Conservation (phyloP, 2,888 invertebrate species). For the Dolichomitus sp. region DNA sequence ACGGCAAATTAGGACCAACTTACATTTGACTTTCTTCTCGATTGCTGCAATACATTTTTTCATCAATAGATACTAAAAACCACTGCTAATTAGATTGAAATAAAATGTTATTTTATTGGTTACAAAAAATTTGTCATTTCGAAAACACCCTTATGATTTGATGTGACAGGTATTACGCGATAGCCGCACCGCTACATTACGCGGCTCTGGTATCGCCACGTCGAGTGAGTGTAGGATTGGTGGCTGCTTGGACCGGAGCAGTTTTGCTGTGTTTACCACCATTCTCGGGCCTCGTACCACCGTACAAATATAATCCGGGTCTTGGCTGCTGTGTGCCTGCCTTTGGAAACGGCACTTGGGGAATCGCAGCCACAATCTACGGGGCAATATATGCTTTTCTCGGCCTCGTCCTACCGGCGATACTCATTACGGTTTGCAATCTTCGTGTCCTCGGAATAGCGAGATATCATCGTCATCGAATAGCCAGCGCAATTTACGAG, state of each 20-base stretch:
- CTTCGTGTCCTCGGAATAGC: conserved; percentile 89
- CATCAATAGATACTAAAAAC: background rate
- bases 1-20: background rate
- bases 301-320: conserved; percentile 87
- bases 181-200: conserved; percentile 93
- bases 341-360: conserved; percentile 87
- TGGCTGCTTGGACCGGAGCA: conserved; percentile 90
- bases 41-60: background rate
- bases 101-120: background rate
- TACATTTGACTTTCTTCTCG: background rate
- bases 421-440: conserved; percentile 91
- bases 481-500: conserved; percentile 95
- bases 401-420: conserved; percentile 90
- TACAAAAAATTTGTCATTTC: too few relatives aligned
- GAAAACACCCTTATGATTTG: background rate
- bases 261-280: conserved; percentile 90
- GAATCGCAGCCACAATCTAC: conserved; percentile 89
- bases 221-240: conserved; percentile 90
- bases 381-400: conserved; percentile 89
- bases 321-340: conserved; percentile 90
- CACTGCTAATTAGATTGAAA: background rate
- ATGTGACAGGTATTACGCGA: conserved; percentile 90
- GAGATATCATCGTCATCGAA: conserved; percentile 92
- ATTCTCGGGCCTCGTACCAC: conserved; percentile 87
- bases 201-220: conserved; percentile 91